Evolutionary conservation across 2,113 vertebrate genomes (phyloP).

Genomic region (Prunella fulvescens): DNA sequence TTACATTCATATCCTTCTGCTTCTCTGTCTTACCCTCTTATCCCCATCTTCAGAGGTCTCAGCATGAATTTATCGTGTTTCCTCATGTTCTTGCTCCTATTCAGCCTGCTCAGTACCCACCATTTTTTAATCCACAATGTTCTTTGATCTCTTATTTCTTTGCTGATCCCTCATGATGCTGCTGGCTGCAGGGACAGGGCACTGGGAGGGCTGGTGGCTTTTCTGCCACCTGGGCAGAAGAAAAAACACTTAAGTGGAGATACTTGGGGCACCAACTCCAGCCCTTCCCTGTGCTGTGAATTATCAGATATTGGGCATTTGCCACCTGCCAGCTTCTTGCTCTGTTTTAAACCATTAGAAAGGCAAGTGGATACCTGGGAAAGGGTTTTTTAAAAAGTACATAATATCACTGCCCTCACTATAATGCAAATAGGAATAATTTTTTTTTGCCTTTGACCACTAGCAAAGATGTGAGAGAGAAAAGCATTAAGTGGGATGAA

Average conservation of each 20-base stretch:
- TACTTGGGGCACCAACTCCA: background rate
- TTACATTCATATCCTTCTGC: background rate
- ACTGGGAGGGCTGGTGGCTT: background rate
- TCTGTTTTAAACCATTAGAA: background rate
- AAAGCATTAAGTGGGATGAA: background rate
- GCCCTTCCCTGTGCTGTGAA: background rate
- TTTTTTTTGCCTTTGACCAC: background rate
- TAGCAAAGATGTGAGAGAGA: background rate
- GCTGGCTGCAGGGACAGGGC: background rate
- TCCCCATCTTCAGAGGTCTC: slow-evolving; percentile 16
- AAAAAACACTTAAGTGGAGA: background rate
- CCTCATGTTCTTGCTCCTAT: background rate
- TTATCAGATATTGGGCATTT: background rate
- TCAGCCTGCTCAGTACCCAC: background rate
- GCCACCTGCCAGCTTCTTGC: background rate
- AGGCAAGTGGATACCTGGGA: background rate
- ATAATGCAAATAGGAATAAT: background rate
- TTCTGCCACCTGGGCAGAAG: background rate
- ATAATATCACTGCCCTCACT: background rate
- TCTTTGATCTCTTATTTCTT: background rate
- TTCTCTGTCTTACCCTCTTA: slow-evolving; percentile 9
- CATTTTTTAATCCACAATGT: background rate
- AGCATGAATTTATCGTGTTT: background rate
- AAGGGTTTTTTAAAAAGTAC: background rate
- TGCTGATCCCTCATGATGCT: background rate